Percentiles rank a stretch among this genome's conserved stretches.
Conservation (phyloP, 2,113 vertebrate genomes). For the Lasiurus borealis region DNA sequence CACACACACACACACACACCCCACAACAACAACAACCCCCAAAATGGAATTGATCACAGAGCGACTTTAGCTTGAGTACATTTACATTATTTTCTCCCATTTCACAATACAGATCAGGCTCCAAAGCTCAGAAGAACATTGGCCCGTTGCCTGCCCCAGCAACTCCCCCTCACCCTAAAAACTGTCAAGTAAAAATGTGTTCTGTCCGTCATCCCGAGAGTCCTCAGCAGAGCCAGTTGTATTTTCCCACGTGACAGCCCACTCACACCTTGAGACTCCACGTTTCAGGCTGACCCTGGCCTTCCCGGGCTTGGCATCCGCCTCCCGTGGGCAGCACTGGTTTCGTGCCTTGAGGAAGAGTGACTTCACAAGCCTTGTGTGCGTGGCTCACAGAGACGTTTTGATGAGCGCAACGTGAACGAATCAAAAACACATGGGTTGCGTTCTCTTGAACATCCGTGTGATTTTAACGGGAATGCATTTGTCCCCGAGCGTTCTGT, state of each 20-base stretch:
- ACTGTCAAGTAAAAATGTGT: not conserved
- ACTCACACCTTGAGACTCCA: not conserved
- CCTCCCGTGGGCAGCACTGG: not conserved
- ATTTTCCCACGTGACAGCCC: not conserved
- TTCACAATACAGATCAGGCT: not conserved
- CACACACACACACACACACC: no score
- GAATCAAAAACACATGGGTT: slow-evolving; percentile 31
- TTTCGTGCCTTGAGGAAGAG: not conserved
- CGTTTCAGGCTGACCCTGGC: not conserved
- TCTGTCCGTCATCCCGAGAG: not conserved
- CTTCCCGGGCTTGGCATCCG: not conserved
- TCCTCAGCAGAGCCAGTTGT: not conserved
- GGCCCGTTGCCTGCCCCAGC: not conserved
- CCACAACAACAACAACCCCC: no score
- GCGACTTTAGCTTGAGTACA: not conserved
- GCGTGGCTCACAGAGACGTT: not conserved
- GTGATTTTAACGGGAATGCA: slow-evolving; percentile 35
- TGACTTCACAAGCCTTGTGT: not conserved
- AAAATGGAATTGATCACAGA: not conserved
- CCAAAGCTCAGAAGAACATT: not conserved
- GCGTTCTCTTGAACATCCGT: not conserved
- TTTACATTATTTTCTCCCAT: not conserved
- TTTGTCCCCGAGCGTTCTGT: not conserved
- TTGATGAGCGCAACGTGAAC: not conserved
- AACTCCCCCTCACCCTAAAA: not conserved